A percentile compares a stretch with the other conserved stretches of the same genome.
Evolutionary conservation across 2,888 invertebrate species (phyloP).

Genomic region (Limnephilus marmoratus): DNA sequence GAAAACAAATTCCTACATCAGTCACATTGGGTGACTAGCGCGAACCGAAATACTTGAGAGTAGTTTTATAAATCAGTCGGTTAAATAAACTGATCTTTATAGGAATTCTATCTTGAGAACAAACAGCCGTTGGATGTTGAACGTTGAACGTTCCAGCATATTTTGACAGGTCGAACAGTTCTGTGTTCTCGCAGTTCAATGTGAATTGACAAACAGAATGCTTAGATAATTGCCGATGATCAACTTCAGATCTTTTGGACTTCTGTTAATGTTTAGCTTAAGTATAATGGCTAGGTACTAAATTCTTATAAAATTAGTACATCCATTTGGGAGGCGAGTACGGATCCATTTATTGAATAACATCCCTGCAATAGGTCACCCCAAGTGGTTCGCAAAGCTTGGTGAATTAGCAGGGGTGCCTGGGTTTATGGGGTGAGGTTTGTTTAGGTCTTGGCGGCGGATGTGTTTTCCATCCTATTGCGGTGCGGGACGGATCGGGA

Average conservation of each 20-base stretch:
- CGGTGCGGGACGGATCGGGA: too few relatives aligned
- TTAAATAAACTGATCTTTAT: slow-evolving; percentile 48
- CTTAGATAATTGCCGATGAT: background rate
- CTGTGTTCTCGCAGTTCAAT: slow-evolving; percentile 48
- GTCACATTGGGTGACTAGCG: slow-evolving; percentile 27
- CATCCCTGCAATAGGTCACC: too few relatives aligned
- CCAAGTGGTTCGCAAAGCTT: too few relatives aligned
- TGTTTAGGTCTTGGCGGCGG: too few relatives aligned
- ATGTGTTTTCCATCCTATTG: too few relatives aligned
- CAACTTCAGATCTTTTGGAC: background rate
- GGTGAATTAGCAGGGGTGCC: too few relatives aligned
- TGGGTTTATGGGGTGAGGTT: too few relatives aligned
- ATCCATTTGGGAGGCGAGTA: too few relatives aligned
- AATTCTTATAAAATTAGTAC: too few relatives aligned
- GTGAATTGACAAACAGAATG: slow-evolving; percentile 10
- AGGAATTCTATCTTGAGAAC: slow-evolving; percentile 39
- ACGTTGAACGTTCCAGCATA: slow-evolving; percentile 22
- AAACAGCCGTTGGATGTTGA: slow-evolving; percentile 6
- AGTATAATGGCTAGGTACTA: background rate
- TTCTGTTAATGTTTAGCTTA: background rate
- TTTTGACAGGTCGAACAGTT: slow-evolving; percentile 50
- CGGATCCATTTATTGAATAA: too few relatives aligned
- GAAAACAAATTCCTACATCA: slow-evolving; percentile 43
- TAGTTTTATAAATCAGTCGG: slow-evolving; percentile 54
- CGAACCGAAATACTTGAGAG: slow-evolving; percentile 51